Evolutionary conservation across 2,888 invertebrate genomes (phyloP), one percentile per base, ranked within the genome.

Genomic region (Monopis laevigella): DNA sequence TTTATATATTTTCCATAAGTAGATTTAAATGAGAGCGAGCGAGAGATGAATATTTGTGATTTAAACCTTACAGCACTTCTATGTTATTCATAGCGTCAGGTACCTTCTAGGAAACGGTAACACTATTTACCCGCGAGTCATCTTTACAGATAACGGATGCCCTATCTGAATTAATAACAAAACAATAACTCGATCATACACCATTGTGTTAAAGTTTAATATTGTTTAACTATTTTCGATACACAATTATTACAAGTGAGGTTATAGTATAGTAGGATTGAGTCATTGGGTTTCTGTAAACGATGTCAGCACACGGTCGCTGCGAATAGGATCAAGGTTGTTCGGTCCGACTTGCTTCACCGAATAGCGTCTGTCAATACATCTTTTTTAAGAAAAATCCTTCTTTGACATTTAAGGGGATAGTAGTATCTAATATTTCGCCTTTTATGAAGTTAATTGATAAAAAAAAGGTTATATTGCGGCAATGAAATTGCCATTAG

Each of bases 271-370:
- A 17, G 32, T 32, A 32, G 32, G 32, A 62, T 65, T 69, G 70
- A 71, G 63, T 70, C 71, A 70, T 57, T 60, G 59, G 39, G 32
- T 40, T 54, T 55, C 54, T 54, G 53, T 65, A 70, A 71, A 36
- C 65, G 64, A 70, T 72, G 73, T 71, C 72, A 70, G 65, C 45
- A 64, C 36, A 36, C 55, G 71, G 54, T 68, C 72, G 62, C 65
- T 71, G 72, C 70, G 64, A 74, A 73, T 74, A 74, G 74, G 71
- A 65, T 62, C 74, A 74, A 74, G 73, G 74, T 68, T 71, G 62
- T 49, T 50, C 52, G 57, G 61, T 63, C 62, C 64, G 59, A 57
- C 65, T 66, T 64, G 21, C 21, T 36, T 36, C 36, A 36, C 36
- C 36, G 36, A 32, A 32, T 3, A 29, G 13, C 29, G 12, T 8